Conservation (phyloP, 2,113 vertebrate genomes). For the Nyctereutes procyonoides region DNA sequence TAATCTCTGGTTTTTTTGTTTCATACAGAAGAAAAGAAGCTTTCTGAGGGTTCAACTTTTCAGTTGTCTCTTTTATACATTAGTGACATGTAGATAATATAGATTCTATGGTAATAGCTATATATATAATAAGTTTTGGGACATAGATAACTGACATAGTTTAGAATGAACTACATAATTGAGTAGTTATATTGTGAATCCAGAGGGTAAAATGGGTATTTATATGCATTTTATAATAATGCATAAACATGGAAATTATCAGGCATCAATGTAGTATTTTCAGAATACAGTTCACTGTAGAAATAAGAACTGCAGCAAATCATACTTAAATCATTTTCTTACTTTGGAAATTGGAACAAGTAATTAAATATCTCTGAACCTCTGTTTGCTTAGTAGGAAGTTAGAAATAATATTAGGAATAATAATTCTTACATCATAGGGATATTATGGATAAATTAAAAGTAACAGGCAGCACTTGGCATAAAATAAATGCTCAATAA, state of each 20-base stretch:
- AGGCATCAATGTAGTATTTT: background rate
- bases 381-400: conserved; percentile 17
- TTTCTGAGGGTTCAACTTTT: background rate
- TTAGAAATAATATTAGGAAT: conserved; percentile 13
- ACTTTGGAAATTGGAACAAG: conserved; percentile 26
- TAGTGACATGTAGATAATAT: background rate
- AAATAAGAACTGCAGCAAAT: conserved; percentile 23
- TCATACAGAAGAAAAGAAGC: background rate
- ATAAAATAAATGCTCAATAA: conserved; percentile 50
- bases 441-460: background rate
- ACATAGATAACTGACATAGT: background rate
- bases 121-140: background rate
- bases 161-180: background rate
- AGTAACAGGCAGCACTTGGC: background rate
- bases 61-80: background rate
- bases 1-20: background rate
- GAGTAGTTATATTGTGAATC: background rate
- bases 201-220: background rate
- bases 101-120: background rate
- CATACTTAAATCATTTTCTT: background rate
- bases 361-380: background rate
- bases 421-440: background rate
- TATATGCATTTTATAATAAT: background rate
- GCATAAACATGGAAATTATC: background rate
- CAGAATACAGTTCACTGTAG: background rate